phyloP scores from a whole-genome alignment of 2,797 vertebrate species.

The Botia kubotai region DNA sequence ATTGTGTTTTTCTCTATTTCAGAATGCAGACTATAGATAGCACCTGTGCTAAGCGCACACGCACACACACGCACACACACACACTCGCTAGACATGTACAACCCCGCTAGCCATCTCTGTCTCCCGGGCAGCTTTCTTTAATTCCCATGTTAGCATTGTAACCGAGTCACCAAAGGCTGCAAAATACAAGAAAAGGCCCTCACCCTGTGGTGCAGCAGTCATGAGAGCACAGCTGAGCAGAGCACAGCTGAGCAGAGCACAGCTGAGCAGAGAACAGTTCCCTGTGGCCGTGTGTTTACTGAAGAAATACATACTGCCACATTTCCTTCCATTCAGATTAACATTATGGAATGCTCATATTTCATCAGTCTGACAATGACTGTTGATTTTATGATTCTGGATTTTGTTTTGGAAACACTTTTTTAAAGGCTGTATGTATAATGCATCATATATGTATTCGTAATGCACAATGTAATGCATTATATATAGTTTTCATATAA shows the following conservation, averaged over 20 bases:
- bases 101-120: constrained; percentile 58
- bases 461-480: background rate
- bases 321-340: background rate
- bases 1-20: constrained; percentile 69
- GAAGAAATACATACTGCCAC: constrained; percentile 4
- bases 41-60: constrained; percentile 77
- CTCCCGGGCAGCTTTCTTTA: constrained; percentile 70
- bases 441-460: background rate
- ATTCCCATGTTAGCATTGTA: constrained; percentile 69
- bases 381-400: too few species aligned
- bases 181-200: constrained; percentile 84
- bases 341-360: background rate
- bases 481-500: background rate
- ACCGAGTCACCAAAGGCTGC: constrained; percentile 85
- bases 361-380: too few species aligned
- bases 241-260: constrained; percentile 35
- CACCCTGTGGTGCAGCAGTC: constrained; percentile 62
- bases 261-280: background rate
- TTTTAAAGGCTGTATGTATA: background rate
- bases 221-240: constrained; percentile 35
- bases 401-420: too few species aligned
- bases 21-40: constrained; percentile 79
- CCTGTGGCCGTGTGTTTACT: background rate
- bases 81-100: constrained; percentile 71
- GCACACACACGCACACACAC: constrained; percentile 51